Evolutionary conservation across 2,797 vertebrate genomes (phyloP).

Genomic region (Leptodactylus fallax): DNA sequence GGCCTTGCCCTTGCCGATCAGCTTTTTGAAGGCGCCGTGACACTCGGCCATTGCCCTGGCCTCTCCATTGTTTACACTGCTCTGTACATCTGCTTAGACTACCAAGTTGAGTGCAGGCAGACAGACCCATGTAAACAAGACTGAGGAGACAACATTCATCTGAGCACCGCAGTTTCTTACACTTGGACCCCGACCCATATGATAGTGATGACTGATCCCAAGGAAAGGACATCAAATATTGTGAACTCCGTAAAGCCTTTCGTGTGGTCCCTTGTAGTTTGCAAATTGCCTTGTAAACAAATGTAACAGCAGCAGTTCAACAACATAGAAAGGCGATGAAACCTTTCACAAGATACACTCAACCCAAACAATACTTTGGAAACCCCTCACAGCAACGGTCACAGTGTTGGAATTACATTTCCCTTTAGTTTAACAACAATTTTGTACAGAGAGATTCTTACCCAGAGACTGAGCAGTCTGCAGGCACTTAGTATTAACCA

Average conservation of each 20-base stretch:
- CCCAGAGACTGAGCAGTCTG: not conserved
- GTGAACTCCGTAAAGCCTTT: not conserved
- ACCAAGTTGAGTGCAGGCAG: too few species aligned
- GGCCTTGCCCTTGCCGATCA: too few species aligned
- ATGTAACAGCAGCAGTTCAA: conserved; percentile 42
- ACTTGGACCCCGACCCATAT: too few species aligned
- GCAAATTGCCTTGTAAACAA: conserved; percentile 14
- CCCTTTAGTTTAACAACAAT: not conserved
- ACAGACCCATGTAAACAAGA: too few species aligned
- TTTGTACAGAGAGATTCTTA: not conserved
- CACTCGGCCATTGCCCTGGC: too few species aligned
- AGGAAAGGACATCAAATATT: too few species aligned
- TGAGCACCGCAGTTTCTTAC: too few species aligned
- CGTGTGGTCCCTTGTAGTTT: conserved; percentile 41
- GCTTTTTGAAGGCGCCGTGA: too few species aligned
- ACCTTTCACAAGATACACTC: not conserved
- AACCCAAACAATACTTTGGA: not conserved
- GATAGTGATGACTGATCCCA: too few species aligned
- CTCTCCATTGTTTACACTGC: too few species aligned
- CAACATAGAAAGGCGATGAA: not conserved
- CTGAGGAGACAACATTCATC: too few species aligned
- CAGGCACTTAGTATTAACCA: not conserved
- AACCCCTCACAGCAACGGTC: not conserved
- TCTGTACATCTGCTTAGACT: too few species aligned
- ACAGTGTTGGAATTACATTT: not conserved